Percentiles rank a stretch among this genome's conserved stretches.
phyloP scores from a whole-genome alignment of 2,797 vertebrate genomes.

The Muscicapa striata region DNA sequence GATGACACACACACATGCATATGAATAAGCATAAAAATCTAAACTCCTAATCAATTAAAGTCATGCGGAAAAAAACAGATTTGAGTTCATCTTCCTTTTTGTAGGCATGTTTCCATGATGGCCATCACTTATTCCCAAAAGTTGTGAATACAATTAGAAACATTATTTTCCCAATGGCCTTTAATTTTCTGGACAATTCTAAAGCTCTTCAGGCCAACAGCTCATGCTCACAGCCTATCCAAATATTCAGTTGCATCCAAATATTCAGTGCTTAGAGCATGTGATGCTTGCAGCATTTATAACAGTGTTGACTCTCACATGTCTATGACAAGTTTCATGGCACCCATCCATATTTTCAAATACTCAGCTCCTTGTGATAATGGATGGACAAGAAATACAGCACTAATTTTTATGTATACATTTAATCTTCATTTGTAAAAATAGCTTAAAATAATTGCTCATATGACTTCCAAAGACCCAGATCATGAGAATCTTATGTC shows the following conservation, averaged over 20 bases:
- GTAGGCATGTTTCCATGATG: neutral
- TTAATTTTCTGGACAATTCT: neutral
- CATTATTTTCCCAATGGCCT: neutral
- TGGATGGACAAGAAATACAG: neutral
- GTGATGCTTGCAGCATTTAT: neutral
- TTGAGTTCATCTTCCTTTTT: neutral
- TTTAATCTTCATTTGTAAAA: neutral
- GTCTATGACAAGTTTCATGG: conserved; percentile 5
- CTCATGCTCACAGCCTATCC: neutral
- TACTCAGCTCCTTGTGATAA: neutral
- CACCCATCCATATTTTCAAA: neutral
- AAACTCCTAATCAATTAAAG: neutral
- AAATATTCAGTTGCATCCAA: neutral
- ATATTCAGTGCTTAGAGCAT: neutral
- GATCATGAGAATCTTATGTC: neutral
- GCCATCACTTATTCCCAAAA: neutral
- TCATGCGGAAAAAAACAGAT: fast-evolving
- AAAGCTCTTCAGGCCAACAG: neutral
- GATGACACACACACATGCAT: neutral
- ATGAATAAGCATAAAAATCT: neutral
- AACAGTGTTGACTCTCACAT: conserved; percentile 28
- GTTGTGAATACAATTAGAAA: neutral
- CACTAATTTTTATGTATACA: neutral
- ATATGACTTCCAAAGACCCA: neutral
- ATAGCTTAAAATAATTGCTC: neutral